Conservation (phyloP, 2,888 invertebrate genomes). For the Pheosia tremula region DNA sequence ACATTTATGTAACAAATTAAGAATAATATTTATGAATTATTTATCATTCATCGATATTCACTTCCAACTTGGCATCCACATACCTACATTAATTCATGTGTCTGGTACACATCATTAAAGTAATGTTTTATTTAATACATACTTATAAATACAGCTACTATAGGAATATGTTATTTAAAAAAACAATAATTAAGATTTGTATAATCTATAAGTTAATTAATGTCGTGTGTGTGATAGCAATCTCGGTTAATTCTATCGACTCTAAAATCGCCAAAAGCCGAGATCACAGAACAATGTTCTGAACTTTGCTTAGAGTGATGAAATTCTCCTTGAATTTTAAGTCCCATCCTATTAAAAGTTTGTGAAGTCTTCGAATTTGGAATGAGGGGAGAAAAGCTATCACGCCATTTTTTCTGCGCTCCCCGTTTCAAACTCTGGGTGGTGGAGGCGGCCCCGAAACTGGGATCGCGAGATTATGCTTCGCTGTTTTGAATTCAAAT, state of each 20-base stretch:
- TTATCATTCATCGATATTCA: too few relatives aligned
- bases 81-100: too few relatives aligned
- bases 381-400: constrained; percentile 82
- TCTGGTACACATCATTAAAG: too few relatives aligned
- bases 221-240: background rate
- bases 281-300: background rate
- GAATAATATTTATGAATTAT: too few relatives aligned
- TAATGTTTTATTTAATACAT: too few relatives aligned
- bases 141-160: too few relatives aligned
- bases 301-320: constrained; percentile 66
- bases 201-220: background rate
- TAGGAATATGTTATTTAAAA: too few relatives aligned
- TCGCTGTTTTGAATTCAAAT: constrained; percentile 66
- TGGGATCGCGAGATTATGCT: constrained; percentile 63
- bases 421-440: constrained; percentile 50
- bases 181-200: too few relatives aligned
- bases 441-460: constrained; percentile 46
- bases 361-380: constrained; percentile 81
- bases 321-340: constrained; percentile 79
- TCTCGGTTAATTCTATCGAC: background rate
- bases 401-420: constrained; percentile 69
- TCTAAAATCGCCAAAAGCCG: background rate
- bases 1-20: too few relatives aligned
- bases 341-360: constrained; percentile 84
- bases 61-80: too few relatives aligned